Evolutionary conservation across 1,140 invertebrate genomes (phyloP).

Genomic region (Nomia melanderi): DNA sequence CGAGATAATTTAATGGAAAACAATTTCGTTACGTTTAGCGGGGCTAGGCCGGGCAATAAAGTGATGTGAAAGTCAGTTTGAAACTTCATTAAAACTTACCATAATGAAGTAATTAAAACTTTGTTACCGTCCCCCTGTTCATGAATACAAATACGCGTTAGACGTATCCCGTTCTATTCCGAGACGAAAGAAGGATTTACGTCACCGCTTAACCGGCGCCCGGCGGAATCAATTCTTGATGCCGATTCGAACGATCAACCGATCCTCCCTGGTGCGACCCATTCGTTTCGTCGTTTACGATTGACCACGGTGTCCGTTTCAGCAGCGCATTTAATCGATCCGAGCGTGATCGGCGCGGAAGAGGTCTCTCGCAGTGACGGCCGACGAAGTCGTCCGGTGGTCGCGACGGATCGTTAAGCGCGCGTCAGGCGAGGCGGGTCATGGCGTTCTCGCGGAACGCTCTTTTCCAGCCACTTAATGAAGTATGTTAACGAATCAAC

Average conservation of each 20-base stretch:
- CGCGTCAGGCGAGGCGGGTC: neutral
- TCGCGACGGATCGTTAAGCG: neutral
- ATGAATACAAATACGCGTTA: constrained; percentile 38
- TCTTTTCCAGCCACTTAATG: constrained; percentile 47
- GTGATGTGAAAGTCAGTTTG: constrained; percentile 35
- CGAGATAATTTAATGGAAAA: constrained; percentile 1
- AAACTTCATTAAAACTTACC: constrained; percentile 40
- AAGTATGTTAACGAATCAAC: constrained; percentile 69
- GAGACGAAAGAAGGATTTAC: neutral
- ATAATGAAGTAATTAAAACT: constrained; percentile 47
- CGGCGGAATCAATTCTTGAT: neutral
- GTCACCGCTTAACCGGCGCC: neutral
- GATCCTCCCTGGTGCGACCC: too few relatives aligned
- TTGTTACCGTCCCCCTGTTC: constrained; percentile 31
- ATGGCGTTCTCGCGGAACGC: constrained; percentile 7
- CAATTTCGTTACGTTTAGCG: constrained; percentile 13
- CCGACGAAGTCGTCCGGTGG: too few relatives aligned
- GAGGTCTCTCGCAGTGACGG: too few relatives aligned
- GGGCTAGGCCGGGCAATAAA: constrained; percentile 17
- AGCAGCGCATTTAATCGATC: neutral
- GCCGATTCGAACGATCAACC: too few relatives aligned
- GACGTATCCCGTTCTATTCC: constrained; percentile 4
- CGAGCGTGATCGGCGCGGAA: neutral
- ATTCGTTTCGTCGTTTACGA: too few relatives aligned
- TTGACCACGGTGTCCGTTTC: neutral